Conservation (phyloP, 1,140 invertebrate genomes). For the Aleiodes sp. region DNA sequence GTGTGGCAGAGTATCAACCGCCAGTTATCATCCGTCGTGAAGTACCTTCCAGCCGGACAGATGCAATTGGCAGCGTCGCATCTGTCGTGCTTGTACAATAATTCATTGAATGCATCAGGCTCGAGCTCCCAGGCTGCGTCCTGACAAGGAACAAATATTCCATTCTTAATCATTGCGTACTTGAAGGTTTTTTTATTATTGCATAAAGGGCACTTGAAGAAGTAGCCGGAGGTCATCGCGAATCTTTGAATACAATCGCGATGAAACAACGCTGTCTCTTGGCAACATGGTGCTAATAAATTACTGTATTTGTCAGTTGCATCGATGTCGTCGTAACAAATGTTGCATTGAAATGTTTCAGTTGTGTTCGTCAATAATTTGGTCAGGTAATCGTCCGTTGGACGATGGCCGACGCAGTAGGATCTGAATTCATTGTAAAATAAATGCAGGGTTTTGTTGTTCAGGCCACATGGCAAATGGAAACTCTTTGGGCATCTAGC, state of each 20-base stretch:
- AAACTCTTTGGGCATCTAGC: constrained; percentile 68
- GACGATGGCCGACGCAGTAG: constrained; percentile 70
- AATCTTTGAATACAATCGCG: constrained; percentile 71
- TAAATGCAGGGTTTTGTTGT: constrained; percentile 69
- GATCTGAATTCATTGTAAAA: constrained; percentile 73
- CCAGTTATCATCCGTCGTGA: constrained; percentile 67
- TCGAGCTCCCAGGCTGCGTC: constrained; percentile 78
- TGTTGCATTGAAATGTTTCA: constrained; percentile 63
- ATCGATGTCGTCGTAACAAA: constrained; percentile 69
- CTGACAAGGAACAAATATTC: constrained; percentile 74
- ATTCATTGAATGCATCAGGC: constrained; percentile 72
- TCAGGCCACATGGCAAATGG: constrained; percentile 73
- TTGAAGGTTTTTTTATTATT: constrained; percentile 72
- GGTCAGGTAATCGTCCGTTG: constrained; percentile 56
- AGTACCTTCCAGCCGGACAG: constrained; percentile 69
- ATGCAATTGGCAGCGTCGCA: constrained; percentile 70
- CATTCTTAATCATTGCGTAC: constrained; percentile 70
- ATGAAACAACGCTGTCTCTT: constrained; percentile 72
- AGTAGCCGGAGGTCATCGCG: constrained; percentile 73
- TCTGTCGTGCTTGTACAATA: constrained; percentile 67
- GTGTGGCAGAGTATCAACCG: constrained; percentile 67
- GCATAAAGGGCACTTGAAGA: constrained; percentile 77
- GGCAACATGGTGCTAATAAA: constrained; percentile 72
- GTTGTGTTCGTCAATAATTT: constrained; percentile 35
- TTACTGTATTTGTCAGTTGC: constrained; percentile 56